Evolutionary conservation across 2,797 vertebrate genomes (phyloP).

Genomic region (Dallia pectoralis): DNA sequence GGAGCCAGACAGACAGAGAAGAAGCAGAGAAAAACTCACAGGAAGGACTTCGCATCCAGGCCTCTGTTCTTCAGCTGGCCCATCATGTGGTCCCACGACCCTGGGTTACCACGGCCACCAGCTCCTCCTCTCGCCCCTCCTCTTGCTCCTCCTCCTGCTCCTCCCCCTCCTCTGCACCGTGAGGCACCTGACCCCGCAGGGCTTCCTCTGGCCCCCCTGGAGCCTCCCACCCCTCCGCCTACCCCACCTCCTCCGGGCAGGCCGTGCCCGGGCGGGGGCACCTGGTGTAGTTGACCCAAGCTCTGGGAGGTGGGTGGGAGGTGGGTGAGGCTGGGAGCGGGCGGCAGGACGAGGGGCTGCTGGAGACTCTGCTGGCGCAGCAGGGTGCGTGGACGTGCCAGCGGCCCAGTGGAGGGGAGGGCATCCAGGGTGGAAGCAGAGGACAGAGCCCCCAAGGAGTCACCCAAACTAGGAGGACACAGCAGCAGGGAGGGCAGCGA

Average conservation of each 20-base stretch:
- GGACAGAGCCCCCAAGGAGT: slow-evolving; percentile 81
- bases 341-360: slow-evolving; percentile 90
- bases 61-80: slow-evolving; percentile 96
- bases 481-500: slow-evolving; percentile 80
- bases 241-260: slow-evolving; percentile 76
- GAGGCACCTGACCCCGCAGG: slow-evolving; percentile 79
- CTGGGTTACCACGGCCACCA: slow-evolving; percentile 80
- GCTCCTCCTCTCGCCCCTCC: slow-evolving; percentile 73
- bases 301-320: slow-evolving; percentile 95
- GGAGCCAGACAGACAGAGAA: slow-evolving; percentile 23
- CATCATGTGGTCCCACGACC: slow-evolving; percentile 99
- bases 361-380: slow-evolving; percentile 95
- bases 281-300: slow-evolving; percentile 85
- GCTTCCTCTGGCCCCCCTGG: slow-evolving; percentile 75
- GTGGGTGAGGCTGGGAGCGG: slow-evolving; percentile 71
- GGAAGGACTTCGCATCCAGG: slow-evolving; percentile 98
- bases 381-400: slow-evolving; percentile 87
- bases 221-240: slow-evolving; percentile 74
- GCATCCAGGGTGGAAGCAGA: slow-evolving; percentile 91
- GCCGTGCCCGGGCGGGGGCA: slow-evolving; percentile 70
- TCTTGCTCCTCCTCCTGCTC: slow-evolving; percentile 75
- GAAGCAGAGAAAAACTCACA: slow-evolving; percentile 83
- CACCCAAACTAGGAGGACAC: slow-evolving; percentile 83
- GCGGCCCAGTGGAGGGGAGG: slow-evolving; percentile 79
- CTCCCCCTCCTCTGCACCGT: slow-evolving; percentile 79